Evolutionary conservation across 1,140 invertebrate species (phyloP).

Genomic region (Caenorhabditis tropicalis): DNA sequence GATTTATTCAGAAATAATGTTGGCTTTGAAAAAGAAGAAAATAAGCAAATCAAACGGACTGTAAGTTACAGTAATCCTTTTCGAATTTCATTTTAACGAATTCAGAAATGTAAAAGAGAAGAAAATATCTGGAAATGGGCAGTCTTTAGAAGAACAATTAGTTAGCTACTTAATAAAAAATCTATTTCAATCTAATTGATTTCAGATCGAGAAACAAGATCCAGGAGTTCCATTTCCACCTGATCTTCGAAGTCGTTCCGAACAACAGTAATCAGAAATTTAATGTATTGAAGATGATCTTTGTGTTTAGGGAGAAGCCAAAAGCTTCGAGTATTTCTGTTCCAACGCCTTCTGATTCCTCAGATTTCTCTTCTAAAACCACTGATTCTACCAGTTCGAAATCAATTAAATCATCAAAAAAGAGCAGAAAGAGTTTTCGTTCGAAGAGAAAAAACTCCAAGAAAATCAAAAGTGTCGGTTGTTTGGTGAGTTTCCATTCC

Average conservation of each 20-base stretch:
- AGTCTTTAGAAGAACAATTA: neutral
- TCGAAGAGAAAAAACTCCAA: neutral
- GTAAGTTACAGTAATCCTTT: neutral
- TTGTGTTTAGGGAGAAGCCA: neutral
- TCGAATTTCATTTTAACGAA: neutral
- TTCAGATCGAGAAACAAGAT: neutral
- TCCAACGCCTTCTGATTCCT: neutral
- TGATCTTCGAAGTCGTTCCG: neutral
- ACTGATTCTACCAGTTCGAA: neutral
- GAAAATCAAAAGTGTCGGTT: neutral
- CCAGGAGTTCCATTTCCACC: neutral
- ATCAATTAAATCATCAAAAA: neutral
- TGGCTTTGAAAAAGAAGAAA: conserved; percentile 13
- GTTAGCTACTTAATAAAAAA: neutral
- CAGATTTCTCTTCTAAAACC: neutral
- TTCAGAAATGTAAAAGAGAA: neutral
- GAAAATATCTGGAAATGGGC: neutral
- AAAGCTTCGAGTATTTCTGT: neutral
- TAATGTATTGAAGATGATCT: neutral
- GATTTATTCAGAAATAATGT: neutral
- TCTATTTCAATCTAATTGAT: neutral
- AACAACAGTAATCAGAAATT: neutral
- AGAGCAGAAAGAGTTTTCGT: neutral
- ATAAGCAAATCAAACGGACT: neutral
- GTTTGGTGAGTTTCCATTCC: neutral